Evolutionary conservation across 2,888 invertebrate genomes (phyloP), one percentile per base, ranked within the genome.

Genomic region (Laspeyria flexula): DNA sequence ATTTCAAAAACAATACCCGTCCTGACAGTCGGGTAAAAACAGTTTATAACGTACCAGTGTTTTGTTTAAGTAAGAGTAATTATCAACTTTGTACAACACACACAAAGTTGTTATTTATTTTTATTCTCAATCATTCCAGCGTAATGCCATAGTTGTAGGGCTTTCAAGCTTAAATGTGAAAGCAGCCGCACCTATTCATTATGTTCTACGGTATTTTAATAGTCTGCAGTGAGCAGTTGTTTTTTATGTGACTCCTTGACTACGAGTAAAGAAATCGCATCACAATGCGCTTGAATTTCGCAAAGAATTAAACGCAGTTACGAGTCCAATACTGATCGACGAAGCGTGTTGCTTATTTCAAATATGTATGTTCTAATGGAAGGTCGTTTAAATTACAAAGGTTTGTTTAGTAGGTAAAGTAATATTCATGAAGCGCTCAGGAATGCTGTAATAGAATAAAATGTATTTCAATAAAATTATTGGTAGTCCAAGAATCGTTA

Each of bases 251-350:
- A 34, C 34, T 16, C 65, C 73, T 73, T 78, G 75, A 79, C 79
- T 79, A 73, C 75, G 65, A 73, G 58, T 69, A 74, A 78, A 77
- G 77, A 72, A 79, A 73, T 75, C 73, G 74, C 80, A 80, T 80
- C 75, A 81, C 81, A 83, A 81, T 83, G 77, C 75, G 70, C 73
- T 77, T 73, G 74, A 76, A 79, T 81, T 74, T 76, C 71, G 72
- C 72, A 75, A 77, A 77, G 71, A 75, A 53, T 33, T 42, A 59
- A 70, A 72, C 61, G 67, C 67, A 75, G 74, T 74, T 75, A 67
- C 7, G 64, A 66, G 72, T 43, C 18, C 31, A 71, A 33, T 66
- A 71, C 68, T 76, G 71, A 73, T 69, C 65, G 74, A 61, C 70
- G 68, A 63, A 75, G 77, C 77, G 78, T 81, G 79, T 18, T 33